phyloP scores from a whole-genome alignment of 1,140 invertebrate species.

The Macrotrachela quadricornifera region DNA sequence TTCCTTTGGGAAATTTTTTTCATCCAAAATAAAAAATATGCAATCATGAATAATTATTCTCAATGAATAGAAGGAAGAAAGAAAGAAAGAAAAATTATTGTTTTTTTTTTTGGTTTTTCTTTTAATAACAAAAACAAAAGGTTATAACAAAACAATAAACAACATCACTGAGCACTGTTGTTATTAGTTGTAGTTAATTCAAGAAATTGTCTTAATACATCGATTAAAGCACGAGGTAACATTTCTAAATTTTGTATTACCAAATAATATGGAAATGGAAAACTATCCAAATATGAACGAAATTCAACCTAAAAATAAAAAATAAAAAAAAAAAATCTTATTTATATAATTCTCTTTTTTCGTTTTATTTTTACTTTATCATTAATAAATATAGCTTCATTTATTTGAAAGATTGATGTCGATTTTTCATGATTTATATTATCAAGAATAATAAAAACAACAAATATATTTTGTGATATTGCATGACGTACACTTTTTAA shows the following conservation, averaged over 20 bases:
- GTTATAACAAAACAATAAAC: too few relatives aligned
- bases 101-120: too few relatives aligned
- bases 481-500: constrained; percentile 54
- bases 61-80: too few relatives aligned
- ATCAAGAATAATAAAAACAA: constrained; percentile 84
- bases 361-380: background rate
- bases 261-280: constrained; percentile 96
- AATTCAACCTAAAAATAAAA: constrained; percentile 25
- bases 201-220: constrained; percentile 65
- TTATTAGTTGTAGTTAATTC: too few relatives aligned
- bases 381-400: background rate
- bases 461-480: constrained; percentile 57
- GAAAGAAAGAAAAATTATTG: too few relatives aligned
- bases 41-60: too few relatives aligned
- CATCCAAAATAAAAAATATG: too few relatives aligned
- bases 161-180: too few relatives aligned
- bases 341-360: background rate
- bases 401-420: background rate
- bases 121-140: too few relatives aligned
- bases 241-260: constrained; percentile 66
- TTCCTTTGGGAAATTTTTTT: too few relatives aligned
- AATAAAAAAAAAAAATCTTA: background rate
- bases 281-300: constrained; percentile 65
- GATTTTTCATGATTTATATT: constrained; percentile 54
- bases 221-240: constrained; percentile 67